Percentiles rank a stretch among this genome's conserved stretches.
phyloP scores from a whole-genome alignment of 2,797 vertebrate genomes.

The Aphelocoma californica region DNA sequence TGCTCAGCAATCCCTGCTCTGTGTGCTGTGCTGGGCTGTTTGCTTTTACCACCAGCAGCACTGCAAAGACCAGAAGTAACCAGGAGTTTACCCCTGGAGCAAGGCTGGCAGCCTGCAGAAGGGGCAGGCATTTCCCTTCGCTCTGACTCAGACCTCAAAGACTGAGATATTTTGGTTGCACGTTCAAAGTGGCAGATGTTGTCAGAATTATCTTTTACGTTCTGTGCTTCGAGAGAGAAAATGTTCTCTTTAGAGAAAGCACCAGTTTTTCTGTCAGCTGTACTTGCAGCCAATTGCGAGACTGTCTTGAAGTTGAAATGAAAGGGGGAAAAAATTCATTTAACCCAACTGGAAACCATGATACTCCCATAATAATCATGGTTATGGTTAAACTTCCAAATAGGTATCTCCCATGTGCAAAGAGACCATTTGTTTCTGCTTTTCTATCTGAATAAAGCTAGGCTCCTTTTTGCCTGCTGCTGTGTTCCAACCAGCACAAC shows the following conservation, averaged over 20 bases:
- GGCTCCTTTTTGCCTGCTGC: not conserved
- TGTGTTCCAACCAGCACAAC: constrained; percentile 27
- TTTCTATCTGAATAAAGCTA: not conserved
- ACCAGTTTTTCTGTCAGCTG: not conserved
- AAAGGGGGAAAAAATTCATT: not conserved
- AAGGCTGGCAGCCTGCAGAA: not conserved
- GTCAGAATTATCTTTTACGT: not conserved
- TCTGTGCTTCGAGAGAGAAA: not conserved
- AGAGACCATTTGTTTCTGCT: not conserved
- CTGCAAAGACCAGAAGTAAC: not conserved
- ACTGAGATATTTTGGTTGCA: not conserved
- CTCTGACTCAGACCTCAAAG: not conserved
- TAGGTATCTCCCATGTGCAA: not conserved
- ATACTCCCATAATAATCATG: not conserved
- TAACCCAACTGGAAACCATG: not conserved
- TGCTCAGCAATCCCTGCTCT: not conserved
- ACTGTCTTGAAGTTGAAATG: not conserved
- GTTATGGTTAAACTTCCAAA: not conserved
- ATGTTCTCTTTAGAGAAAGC: not conserved
- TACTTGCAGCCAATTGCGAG: not conserved
- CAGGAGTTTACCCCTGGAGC: not conserved
- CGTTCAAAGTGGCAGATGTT: not conserved
- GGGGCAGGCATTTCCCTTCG: not conserved
- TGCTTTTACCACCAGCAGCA: not conserved
- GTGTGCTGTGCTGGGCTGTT: fast-evolving